A percentile compares a stretch with the other conserved stretches of the same genome.
Conservation (phyloP, 2,113 vertebrate genomes). For the Limnothrissa miodon region DNA sequence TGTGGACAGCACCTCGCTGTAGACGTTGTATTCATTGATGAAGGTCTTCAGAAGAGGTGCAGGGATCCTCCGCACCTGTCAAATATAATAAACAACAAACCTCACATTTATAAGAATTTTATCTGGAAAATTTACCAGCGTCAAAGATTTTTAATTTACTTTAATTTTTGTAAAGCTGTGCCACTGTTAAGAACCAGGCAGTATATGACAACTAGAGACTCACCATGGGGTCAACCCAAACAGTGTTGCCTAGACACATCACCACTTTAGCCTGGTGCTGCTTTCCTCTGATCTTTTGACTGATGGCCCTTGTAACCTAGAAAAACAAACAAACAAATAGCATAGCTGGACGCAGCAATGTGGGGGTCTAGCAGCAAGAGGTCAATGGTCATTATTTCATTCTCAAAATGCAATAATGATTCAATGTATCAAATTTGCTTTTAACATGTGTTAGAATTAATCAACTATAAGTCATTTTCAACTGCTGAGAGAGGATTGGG, state of each 20-base stretch:
- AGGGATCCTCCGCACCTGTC: conserved; percentile 76
- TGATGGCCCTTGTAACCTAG: conserved; percentile 81
- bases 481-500: too few species aligned
- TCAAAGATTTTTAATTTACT: too few species aligned
- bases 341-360: too few species aligned
- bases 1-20: conserved; percentile 78
- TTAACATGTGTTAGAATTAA: too few species aligned
- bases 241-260: conserved; percentile 77
- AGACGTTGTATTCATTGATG: conserved; percentile 81
- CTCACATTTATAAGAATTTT: too few species aligned
- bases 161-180: too few species aligned
- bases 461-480: too few species aligned
- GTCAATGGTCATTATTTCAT: too few species aligned
- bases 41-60: conserved; percentile 70
- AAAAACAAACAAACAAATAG: conserved; percentile 25
- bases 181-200: conserved; percentile 35
- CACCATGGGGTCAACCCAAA: conserved; percentile 92
- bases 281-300: conserved; percentile 79
- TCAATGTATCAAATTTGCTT: too few species aligned
- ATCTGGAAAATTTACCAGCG: too few species aligned
- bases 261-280: conserved; percentile 81
- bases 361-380: too few species aligned
- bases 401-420: too few species aligned
- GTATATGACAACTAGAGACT: not conserved
- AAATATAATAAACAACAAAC: not conserved